A percentile compares a stretch with the other conserved stretches of the same genome.
phyloP scores from a whole-genome alignment of 2,888 invertebrate species.

The Stenolophus ochropezus region DNA sequence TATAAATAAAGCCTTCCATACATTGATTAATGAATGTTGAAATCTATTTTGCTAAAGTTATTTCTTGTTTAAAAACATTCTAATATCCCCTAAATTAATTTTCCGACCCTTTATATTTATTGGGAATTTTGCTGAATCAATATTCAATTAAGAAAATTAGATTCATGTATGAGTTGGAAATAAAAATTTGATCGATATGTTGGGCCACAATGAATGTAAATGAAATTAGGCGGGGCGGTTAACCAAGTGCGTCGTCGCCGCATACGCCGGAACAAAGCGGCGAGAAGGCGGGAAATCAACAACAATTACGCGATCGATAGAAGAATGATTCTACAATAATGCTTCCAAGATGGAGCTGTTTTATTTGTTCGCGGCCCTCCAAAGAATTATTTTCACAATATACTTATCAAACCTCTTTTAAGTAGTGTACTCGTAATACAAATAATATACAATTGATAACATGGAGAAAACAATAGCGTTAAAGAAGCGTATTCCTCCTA shows the following conservation, averaged over 20 bases:
- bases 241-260: slow-evolving; percentile 1
- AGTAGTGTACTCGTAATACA: too few relatives aligned
- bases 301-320: neutral
- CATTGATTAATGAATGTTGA: too few relatives aligned
- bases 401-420: too few relatives aligned
- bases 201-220: slow-evolving; percentile 29
- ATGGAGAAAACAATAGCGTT: too few relatives aligned
- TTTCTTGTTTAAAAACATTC: neutral
- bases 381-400: too few relatives aligned
- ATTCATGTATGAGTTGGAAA: slow-evolving; percentile 16
- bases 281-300: neutral
- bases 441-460: too few relatives aligned
- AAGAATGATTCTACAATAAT: neutral
- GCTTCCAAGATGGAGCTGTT: neutral
- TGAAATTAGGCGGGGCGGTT: slow-evolving; percentile 1
- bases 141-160: slow-evolving; percentile 22
- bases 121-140: neutral
- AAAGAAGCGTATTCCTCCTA: too few relatives aligned
- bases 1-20: too few relatives aligned
- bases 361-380: neutral
- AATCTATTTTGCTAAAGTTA: too few relatives aligned
- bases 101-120: neutral
- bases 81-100: neutral
- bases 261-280: neutral
- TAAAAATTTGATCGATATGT: slow-evolving; percentile 13